Conservation (phyloP, 2,888 invertebrate genomes). For the Eumacrocentrus americanus region DNA sequence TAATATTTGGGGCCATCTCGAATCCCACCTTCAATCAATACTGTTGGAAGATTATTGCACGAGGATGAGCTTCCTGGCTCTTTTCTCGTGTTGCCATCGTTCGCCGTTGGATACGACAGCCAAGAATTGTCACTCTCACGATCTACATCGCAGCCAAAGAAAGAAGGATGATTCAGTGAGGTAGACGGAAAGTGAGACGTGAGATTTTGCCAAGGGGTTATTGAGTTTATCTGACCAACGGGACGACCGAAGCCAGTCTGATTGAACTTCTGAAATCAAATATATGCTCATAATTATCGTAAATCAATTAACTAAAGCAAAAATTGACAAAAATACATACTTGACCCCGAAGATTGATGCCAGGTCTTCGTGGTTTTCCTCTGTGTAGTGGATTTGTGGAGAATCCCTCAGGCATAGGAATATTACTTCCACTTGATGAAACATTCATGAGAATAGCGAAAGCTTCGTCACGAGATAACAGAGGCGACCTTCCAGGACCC, state of each 20-base stretch:
- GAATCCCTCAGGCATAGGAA: conserved; percentile 77
- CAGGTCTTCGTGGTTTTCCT: conserved; percentile 17
- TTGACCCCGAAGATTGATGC: background rate
- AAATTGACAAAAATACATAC: background rate
- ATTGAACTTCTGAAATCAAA: background rate
- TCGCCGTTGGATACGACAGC: conserved; percentile 1
- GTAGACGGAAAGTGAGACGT: conserved; percentile 9
- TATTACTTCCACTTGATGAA: conserved; percentile 71
- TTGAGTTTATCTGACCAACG: background rate
- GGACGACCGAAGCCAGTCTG: background rate
- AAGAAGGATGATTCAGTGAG: background rate
- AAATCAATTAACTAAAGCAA: background rate
- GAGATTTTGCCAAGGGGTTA: conserved; percentile 9
- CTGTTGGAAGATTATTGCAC: conserved; percentile 19
- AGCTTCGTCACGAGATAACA: conserved; percentile 78
- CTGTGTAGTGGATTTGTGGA: conserved; percentile 59
- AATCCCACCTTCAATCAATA: conserved; percentile 30
- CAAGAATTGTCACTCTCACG: conserved; percentile 12
- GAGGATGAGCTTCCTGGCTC: conserved; percentile 22
- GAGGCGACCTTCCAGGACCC: conserved; percentile 77
- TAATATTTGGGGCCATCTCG: conserved; percentile 65
- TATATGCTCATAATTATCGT: background rate
- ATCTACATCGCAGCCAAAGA: background rate
- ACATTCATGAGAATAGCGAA: conserved; percentile 85
- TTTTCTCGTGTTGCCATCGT: conserved; percentile 23